Percentiles rank a stretch among this genome's conserved stretches.
Evolutionary conservation across 1,140 invertebrate species (phyloP).

Genomic region (Aphis craccivora): DNA sequence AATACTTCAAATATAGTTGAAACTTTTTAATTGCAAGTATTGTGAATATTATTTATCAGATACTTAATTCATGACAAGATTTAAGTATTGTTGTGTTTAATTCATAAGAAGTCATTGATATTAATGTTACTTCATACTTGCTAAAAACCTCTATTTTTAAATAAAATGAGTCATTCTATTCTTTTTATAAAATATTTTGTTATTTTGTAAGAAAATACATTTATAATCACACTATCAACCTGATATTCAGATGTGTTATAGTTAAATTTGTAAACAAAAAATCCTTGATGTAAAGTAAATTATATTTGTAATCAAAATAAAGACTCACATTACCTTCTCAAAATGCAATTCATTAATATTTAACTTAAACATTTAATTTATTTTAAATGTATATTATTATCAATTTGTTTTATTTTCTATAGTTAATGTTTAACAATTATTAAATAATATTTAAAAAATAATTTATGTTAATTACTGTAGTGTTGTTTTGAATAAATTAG

Average conservation of each 20-base stretch:
- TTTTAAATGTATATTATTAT: not conserved
- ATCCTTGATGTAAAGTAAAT: not conserved
- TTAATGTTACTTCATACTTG: conserved; percentile 4
- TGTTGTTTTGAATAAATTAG: not conserved
- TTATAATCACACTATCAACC: not conserved
- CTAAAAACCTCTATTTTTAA: conserved; percentile 13
- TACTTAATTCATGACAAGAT: not conserved
- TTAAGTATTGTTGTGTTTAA: not conserved
- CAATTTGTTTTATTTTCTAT: not conserved
- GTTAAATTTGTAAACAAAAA: not conserved
- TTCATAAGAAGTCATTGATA: not conserved
- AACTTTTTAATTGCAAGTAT: not conserved
- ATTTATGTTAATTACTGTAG: not conserved
- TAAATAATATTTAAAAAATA: not conserved
- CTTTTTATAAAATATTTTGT: not conserved
- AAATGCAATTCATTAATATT: not conserved
- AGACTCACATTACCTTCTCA: not conserved
- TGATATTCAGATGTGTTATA: not conserved
- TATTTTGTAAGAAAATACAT: conserved; percentile 14
- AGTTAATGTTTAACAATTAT: not conserved
- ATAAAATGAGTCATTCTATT: conserved; percentile 35
- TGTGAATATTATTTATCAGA: not conserved
- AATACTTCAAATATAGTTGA: not conserved
- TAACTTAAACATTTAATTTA: not conserved
- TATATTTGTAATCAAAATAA: not conserved